Conservation (phyloP, 2,888 invertebrate genomes). For the Drosophila peninsularis region DNA sequence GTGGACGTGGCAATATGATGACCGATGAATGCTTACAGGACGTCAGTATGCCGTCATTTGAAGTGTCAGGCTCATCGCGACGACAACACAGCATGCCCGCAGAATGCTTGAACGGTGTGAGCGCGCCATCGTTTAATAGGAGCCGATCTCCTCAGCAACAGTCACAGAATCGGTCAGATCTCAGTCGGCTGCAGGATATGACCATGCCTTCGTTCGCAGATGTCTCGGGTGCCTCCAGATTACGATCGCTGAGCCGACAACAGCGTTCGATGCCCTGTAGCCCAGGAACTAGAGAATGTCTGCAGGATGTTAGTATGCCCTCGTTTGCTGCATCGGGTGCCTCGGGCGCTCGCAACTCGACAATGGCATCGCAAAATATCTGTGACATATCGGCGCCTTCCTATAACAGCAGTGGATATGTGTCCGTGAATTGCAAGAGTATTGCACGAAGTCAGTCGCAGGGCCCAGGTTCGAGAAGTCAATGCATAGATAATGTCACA, state of each 20-base stretch:
- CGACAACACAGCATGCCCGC: not conserved
- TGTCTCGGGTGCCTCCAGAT: conserved; percentile 3
- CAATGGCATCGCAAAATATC: conserved; percentile 2
- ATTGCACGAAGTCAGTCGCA: conserved; percentile 20
- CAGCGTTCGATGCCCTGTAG: not conserved
- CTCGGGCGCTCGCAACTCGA: not conserved
- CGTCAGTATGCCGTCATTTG: conserved; percentile 37
- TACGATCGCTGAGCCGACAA: not conserved
- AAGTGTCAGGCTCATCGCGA: conserved; percentile 3
- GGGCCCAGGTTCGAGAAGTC: not conserved
- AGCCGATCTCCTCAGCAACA: not conserved
- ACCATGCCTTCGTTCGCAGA: conserved; percentile 35
- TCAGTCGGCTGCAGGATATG: conserved; percentile 10
- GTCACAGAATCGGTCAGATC: not conserved
- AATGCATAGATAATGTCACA: conserved; percentile 20
- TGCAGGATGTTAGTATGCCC: conserved; percentile 36
- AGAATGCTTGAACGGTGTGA: conserved; percentile 1
- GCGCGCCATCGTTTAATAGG: not conserved
- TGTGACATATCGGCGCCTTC: conserved; percentile 17
- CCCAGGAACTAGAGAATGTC: conserved; percentile 5
- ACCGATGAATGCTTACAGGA: conserved; percentile 13
- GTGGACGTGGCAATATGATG: conserved; percentile 1
- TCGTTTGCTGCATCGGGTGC: conserved; percentile 3
- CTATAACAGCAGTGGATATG: conserved; percentile 1
- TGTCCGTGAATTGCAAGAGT: not conserved